Evolutionary conservation across 37 sponge, comb jelly and placozoan species (phyloP), one percentile per base, ranked within the genome.

Genomic region (Oscarella lobularis): DNA sequence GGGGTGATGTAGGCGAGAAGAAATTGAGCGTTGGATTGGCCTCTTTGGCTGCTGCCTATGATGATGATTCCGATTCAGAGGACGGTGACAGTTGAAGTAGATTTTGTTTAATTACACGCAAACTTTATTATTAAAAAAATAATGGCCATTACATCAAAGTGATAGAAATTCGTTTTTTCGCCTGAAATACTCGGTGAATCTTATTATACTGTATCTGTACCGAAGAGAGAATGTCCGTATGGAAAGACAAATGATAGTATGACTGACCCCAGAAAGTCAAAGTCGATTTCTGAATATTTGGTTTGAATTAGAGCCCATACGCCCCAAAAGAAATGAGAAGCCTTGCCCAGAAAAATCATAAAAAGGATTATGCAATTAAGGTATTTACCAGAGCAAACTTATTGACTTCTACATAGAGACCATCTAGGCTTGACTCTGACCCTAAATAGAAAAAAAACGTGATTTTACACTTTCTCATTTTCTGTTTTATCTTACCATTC

Each of bases 261-360:
- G 60, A 76, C 91, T 92, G 73, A 92, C 93, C 66, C 84, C 3
- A 87, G 35, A 39, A 80, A 95, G 74, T 95, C 82, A 75, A 91
- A 95, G 36, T 91, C 90, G 6, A 92, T 83, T 40, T 80, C 54
- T 27, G 96, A 91, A 54, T 84, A 40, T 6, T 36, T 31, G 2
- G 96, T 84, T 68, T 95, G 93, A 2, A 95, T 2, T 0, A 92
- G 67, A 0, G 84, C 87, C 96, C 96, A 95, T 1, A 92, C 66
- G 39, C 83, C 79, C 96, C 96, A 95, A 54, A 88, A 72, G 40
- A 92, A 3, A 72, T 95, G 96, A 36, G 79, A 38, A 39, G 87
- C 83, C 93, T 92, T 20, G 9, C 55, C 6, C 60, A 39, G 27
- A 67, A 74, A 40, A 39, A 74, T 5, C 9, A n/a, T n/a, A 4